These are phyloP conservation scores for Dyspetes luteomarginatus DNA, from an alignment of 2,888 invertebrate species.

Conservation along the genomic window DNA sequence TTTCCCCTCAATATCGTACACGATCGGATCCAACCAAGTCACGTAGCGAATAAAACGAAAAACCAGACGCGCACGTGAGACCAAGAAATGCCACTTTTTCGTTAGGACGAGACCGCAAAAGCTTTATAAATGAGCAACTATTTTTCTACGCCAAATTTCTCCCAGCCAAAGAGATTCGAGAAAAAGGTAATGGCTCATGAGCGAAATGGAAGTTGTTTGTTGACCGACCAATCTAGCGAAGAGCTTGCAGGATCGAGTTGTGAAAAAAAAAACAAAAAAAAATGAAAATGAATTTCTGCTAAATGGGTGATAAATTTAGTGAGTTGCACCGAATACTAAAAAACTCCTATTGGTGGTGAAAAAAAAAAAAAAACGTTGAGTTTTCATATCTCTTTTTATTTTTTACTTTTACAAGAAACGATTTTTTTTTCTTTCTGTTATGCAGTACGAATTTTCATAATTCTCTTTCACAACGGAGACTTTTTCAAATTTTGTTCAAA, in stretches of 20 bases:
- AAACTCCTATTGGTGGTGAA: background rate
- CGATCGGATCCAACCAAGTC: conserved; percentile 41
- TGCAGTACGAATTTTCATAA: no score
- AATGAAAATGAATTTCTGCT: background rate
- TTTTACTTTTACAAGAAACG: background rate
- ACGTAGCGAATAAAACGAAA: conserved; percentile 53
- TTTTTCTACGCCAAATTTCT: background rate
- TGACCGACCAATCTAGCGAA: background rate
- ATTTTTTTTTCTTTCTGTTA: no score
- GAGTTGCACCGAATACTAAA: background rate
- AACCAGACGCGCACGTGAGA: conserved; percentile 23
- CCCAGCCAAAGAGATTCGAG: background rate
- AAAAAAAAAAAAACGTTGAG: background rate
- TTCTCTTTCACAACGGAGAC: no score
- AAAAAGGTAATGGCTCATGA: conserved; percentile 28
- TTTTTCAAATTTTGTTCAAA: no score
- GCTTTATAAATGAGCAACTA: conserved; percentile 31
- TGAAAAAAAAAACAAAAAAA: background rate
- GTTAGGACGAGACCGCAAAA: conserved; percentile 37
- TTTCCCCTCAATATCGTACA: conserved; percentile 25
- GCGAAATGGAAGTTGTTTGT: conserved; percentile 20
- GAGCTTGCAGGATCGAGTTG: background rate
- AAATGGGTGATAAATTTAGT: background rate
- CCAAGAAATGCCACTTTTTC: conserved; percentile 29
- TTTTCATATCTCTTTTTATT: background rate